phyloP scores from a whole-genome alignment of 2,797 vertebrate species.

The Vireo griseus region DNA sequence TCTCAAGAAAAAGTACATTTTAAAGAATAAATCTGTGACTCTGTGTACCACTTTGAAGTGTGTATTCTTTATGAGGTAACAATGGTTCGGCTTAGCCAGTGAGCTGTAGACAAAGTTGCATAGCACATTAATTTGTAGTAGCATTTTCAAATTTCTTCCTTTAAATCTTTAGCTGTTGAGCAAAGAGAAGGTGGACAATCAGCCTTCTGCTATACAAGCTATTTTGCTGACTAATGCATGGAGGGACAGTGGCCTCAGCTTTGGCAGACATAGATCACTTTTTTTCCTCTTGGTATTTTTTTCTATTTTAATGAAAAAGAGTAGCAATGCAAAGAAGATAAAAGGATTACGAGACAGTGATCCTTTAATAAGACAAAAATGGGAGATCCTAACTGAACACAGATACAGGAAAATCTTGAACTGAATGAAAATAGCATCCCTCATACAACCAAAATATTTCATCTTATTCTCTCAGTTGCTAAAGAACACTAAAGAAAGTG shows the following conservation, averaged over 20 bases:
- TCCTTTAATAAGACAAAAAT: not conserved
- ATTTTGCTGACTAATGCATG: not conserved
- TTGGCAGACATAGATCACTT: not conserved
- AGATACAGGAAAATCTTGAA: not conserved
- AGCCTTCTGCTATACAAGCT: not conserved
- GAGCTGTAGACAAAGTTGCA: not conserved
- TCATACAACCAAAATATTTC: not conserved
- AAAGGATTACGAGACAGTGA: not conserved
- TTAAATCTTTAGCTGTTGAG: not conserved
- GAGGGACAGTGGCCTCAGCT: not conserved
- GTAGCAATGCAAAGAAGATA: not conserved
- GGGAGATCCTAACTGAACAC: not conserved
- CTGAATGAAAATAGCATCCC: not conserved
- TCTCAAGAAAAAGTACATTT: not conserved
- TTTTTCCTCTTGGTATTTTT: not conserved
- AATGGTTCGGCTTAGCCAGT: not conserved
- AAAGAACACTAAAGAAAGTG: not conserved
- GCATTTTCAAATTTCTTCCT: not conserved
- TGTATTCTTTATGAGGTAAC: not conserved
- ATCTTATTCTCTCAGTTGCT: not conserved
- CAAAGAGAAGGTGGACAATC: not conserved
- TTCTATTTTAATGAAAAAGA: not conserved
- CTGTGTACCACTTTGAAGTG: not conserved
- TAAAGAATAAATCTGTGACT: not conserved
- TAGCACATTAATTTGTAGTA: not conserved